Evolutionary conservation across 2,113 vertebrate species (phyloP).

Genomic region (Archilochus colubris): DNA sequence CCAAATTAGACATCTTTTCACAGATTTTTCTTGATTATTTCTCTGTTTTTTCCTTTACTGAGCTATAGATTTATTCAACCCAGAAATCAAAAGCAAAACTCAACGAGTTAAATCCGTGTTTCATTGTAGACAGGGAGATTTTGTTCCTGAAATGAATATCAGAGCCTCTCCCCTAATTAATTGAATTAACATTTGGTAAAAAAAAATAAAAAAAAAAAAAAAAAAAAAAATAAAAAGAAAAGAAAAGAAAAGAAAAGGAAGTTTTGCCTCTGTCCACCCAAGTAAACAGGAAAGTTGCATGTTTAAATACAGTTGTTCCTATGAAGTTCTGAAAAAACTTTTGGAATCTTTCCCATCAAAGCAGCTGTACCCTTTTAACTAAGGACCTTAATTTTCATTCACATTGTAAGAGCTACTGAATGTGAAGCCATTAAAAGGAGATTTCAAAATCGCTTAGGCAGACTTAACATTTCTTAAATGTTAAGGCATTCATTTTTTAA

Average conservation of each 20-base stretch:
- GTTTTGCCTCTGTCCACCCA: neutral
- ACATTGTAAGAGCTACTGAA: neutral
- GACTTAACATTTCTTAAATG: neutral
- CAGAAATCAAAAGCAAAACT: neutral
- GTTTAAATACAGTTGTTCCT: neutral
- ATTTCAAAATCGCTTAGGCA: neutral
- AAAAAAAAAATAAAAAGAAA: neutral
- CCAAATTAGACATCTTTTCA: neutral
- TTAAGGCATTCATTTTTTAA: neutral
- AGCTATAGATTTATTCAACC: neutral
- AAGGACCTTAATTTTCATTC: neutral
- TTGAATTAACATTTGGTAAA: neutral
- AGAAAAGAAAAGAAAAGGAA: neutral
- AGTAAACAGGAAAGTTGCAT: neutral
- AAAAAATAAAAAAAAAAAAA: neutral
- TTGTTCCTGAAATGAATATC: neutral
- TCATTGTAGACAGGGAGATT: neutral
- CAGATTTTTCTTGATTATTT: neutral
- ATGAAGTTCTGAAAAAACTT: neutral
- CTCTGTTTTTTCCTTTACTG: neutral
- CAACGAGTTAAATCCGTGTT: neutral
- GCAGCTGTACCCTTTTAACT: neutral
- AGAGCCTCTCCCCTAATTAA: neutral
- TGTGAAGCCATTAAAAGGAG: neutral
- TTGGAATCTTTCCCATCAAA: constrained; percentile 14